phyloP scores from a whole-genome alignment of 1,140 invertebrate species.

The Vollenhovia emeryi region DNA sequence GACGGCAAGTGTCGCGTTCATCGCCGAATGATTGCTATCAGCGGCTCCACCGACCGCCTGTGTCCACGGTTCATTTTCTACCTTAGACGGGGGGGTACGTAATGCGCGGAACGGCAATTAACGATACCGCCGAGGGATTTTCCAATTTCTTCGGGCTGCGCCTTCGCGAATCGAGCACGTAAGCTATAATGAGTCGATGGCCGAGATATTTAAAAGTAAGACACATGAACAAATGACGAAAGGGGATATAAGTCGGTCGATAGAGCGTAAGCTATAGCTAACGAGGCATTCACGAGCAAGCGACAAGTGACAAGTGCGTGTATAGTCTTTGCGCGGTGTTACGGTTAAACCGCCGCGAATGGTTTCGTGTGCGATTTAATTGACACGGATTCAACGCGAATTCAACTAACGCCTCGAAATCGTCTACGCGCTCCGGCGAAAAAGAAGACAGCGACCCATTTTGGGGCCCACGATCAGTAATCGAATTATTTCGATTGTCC shows the following conservation, averaged over 20 bases:
- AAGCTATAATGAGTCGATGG: conserved; percentile 11
- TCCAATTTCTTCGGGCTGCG: too few relatives aligned
- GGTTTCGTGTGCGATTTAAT: conserved; percentile 16
- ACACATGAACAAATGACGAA: conserved; percentile 30
- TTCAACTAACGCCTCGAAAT: neutral
- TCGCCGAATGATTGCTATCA: neutral
- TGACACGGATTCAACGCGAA: neutral
- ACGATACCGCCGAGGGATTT: neutral
- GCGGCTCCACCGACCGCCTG: neutral
- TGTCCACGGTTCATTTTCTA: neutral
- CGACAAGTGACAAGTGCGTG: conserved; percentile 19
- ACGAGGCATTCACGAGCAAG: conserved; percentile 17
- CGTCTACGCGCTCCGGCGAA: too few relatives aligned
- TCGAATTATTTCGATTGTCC: too few relatives aligned
- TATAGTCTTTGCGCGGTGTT: neutral
- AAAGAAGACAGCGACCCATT: too few relatives aligned
- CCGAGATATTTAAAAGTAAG: conserved; percentile 58
- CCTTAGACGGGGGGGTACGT: neutral
- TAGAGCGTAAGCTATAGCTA: conserved; percentile 36
- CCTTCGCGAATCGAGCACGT: neutral
- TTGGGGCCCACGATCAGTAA: too few relatives aligned
- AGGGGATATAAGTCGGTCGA: conserved; percentile 49
- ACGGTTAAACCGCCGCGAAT: neutral
- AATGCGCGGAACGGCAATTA: neutral
- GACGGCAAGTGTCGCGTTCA: neutral